These are phyloP conservation scores for Erebia aethiops DNA, from an alignment of 2,888 invertebrate genomes.

Conservation along the genomic window DNA sequence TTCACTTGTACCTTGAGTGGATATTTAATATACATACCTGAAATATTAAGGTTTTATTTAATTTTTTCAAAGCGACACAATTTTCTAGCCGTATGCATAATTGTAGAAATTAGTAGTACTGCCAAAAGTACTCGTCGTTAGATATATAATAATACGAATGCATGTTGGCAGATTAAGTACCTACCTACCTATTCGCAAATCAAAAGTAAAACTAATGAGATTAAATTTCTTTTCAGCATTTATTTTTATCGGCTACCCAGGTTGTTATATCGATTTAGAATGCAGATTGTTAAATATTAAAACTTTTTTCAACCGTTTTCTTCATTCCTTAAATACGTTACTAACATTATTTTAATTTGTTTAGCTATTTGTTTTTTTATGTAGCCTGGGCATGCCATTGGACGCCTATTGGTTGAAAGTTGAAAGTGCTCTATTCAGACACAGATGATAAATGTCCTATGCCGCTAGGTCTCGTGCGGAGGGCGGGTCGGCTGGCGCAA, in stretches of 20 bases:
- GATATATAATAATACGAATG: conserved; percentile 46
- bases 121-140: conserved; percentile 62
- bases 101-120: conserved; percentile 70
- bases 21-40: conserved; percentile 46
- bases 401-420: conserved; percentile 44
- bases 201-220: conserved; percentile 54
- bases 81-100: conserved; percentile 71
- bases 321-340: conserved; percentile 23
- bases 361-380: conserved; percentile 7
- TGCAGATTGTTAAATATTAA: conserved; percentile 6
- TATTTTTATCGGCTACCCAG: conserved; percentile 50
- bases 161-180: conserved; percentile 67
- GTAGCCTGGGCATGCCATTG: conserved; percentile 36
- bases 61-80: conserved; percentile 79
- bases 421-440: conserved; percentile 43
- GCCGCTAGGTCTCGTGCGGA: conserved; percentile 92
- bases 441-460: conserved; percentile 75
- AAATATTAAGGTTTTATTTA: conserved; percentile 65
- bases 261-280: conserved; percentile 17
- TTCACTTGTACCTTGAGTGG: conserved; percentile 70
- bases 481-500: conserved; percentile 92
- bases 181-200: conserved; percentile 32
- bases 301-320: conserved; percentile 2
- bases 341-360: conserved; percentile 18
- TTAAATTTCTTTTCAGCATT: conserved; percentile 73